phyloP scores from a whole-genome alignment of 2,888 invertebrate species.

The Cryptus armator region DNA sequence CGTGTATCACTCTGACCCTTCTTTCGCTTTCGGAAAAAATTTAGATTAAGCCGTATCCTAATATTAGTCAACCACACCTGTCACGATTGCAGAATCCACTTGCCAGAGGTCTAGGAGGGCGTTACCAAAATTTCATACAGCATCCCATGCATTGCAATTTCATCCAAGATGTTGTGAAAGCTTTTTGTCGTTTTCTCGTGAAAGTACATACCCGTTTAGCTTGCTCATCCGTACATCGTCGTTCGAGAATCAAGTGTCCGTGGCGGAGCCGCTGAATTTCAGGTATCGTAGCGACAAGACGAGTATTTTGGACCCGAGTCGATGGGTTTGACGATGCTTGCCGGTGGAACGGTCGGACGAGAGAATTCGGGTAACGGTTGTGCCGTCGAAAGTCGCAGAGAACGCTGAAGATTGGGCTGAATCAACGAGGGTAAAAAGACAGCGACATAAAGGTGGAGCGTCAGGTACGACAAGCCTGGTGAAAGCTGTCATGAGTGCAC shows the following conservation, averaged over 20 bases:
- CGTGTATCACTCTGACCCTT: not conserved
- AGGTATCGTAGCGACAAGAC: constrained; percentile 12
- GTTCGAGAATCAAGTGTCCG: constrained; percentile 48
- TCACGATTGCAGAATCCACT: no score
- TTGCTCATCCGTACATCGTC: constrained; percentile 12
- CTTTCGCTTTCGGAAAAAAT: not conserved
- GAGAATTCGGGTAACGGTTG: constrained; percentile 6
- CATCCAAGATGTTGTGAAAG: no score
- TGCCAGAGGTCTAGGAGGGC: no score
- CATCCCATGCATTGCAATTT: not conserved
- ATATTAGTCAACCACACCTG: not conserved
- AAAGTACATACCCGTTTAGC: not conserved
- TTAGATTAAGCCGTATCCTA: no score
- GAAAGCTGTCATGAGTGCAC: constrained; percentile 74
- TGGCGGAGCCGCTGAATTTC: constrained; percentile 24
- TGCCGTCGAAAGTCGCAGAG: constrained; percentile 43
- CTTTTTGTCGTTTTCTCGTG: not conserved
- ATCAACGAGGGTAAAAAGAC: constrained; percentile 54
- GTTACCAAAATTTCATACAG: not conserved
- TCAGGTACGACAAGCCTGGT: constrained; percentile 45
- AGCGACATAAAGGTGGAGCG: constrained; percentile 22
- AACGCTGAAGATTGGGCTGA: not conserved
- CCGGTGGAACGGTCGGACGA: constrained; percentile 6
- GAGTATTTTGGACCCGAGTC: constrained; percentile 31
- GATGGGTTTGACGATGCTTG: constrained; percentile 63